These are phyloP conservation scores for Periphyllus acericola DNA, from an alignment of 2,888 invertebrate genomes.

Conservation along the genomic window DNA sequence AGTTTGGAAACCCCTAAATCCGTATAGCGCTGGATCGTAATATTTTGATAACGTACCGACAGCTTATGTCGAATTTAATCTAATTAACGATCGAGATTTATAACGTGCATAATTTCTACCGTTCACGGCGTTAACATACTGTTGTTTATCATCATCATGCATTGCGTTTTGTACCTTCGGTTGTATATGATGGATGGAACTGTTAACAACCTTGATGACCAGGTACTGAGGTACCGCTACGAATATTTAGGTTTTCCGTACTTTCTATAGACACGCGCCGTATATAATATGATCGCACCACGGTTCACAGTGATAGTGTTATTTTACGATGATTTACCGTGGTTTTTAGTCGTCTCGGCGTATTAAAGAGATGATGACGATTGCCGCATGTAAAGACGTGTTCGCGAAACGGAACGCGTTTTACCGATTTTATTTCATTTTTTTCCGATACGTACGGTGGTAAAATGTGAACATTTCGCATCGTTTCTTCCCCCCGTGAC, in stretches of 20 bases:
- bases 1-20: neutral
- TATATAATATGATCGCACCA: neutral
- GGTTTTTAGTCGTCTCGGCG: neutral
- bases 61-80: neutral
- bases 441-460: neutral
- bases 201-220: no score
- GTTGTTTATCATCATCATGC: neutral
- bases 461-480: constrained; percentile 22
- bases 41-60: neutral
- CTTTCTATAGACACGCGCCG: neutral
- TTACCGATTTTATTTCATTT: neutral
- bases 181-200: no score
- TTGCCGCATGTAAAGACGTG: neutral
- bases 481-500: neutral
- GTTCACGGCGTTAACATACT: neutral
- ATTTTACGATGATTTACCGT: neutral
- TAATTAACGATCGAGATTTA: neutral
- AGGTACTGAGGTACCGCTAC: neutral
- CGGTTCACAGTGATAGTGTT: neutral
- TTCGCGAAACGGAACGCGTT: neutral
- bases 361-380: neutral
- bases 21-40: neutral
- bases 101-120: neutral
- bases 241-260: neutral
- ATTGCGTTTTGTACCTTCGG: neutral